A percentile compares a stretch with the other conserved stretches of the same genome.
Conservation (phyloP, 2,888 invertebrate genomes). For the Tetanocera ferruginea region DNA sequence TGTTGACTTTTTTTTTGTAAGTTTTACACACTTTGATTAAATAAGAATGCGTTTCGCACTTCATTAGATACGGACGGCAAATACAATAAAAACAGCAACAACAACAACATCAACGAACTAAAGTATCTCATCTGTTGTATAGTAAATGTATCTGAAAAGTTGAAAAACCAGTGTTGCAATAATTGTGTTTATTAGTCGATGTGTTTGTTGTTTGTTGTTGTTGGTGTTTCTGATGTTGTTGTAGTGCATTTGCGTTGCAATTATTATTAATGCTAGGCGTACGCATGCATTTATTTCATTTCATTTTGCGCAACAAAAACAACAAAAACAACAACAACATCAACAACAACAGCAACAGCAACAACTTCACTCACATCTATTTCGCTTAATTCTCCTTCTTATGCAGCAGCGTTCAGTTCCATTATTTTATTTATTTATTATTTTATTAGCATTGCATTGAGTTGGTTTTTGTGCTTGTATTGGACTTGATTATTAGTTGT, state of each 20-base stretch:
- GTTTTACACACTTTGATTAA: not conserved
- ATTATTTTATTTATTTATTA: conserved; percentile 16
- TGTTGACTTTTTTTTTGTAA: not conserved
- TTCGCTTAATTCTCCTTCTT: not conserved
- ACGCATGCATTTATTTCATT: conserved; percentile 27
- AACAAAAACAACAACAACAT: not conserved
- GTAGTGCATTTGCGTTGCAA: conserved; percentile 19
- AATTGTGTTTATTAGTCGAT: conserved; percentile 24
- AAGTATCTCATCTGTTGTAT: not conserved
- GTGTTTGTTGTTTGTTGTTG: conserved; percentile 9
- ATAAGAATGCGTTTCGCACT: not conserved
- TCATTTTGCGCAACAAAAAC: not conserved
- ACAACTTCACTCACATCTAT: not conserved
- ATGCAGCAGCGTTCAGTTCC: not conserved
- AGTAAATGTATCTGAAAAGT: conserved; percentile 25
- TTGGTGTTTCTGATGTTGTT: conserved; percentile 1
- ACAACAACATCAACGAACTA: not conserved
- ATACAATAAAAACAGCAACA: not conserved
- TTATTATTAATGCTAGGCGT: conserved; percentile 23
- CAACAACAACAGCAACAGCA: not conserved
- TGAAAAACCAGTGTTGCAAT: conserved; percentile 34
- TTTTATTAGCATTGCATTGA: not conserved
- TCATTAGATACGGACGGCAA: not conserved
- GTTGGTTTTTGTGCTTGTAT: not conserved
- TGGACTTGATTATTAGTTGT: not conserved